Percentiles rank a stretch among this genome's conserved stretches.
These are phyloP conservation scores for Hirundichthys speculiger DNA, from an alignment of 2,113 vertebrate genomes.

Conservation along the genomic window DNA sequence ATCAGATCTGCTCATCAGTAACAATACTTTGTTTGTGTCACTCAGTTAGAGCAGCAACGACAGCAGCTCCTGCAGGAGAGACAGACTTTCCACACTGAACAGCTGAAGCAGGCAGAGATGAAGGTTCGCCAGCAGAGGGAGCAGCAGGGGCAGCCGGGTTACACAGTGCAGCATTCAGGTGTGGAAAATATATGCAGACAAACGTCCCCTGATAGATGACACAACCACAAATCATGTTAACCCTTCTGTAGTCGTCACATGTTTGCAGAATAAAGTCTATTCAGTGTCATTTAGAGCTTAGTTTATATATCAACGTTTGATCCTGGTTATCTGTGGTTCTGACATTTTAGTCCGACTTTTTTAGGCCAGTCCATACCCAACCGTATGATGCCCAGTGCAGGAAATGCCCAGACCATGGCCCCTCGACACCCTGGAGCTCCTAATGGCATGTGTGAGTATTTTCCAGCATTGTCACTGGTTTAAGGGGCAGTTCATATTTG, in stretches of 20 bases:
- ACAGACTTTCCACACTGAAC: constrained; percentile 96
- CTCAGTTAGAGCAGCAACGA: constrained; percentile 93
- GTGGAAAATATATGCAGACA: constrained; percentile 2
- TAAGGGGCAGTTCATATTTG: not conserved
- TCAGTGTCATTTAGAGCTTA: not conserved
- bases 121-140: constrained; percentile 93
- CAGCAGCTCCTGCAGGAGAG: constrained; percentile 94
- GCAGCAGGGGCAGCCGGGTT: constrained; percentile 83
- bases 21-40: not conserved
- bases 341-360: constrained; percentile 9
- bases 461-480: not conserved
- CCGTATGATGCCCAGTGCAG: constrained; percentile 79
- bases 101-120: constrained; percentile 93
- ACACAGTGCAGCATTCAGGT: constrained; percentile 66
- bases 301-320: not conserved
- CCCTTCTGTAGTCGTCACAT: not conserved
- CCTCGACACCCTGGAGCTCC: constrained; percentile 85
- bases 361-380: constrained; percentile 81
- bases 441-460: constrained; percentile 92
- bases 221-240: not conserved
- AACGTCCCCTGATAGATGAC: not conserved
- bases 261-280: no score
- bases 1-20: not conserved
- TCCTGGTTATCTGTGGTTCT: not conserved
- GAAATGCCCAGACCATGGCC: constrained; percentile 75